Base-by-base conservation (phyloP, 1,140 invertebrate genomes). In the Lepidostoma basale region DNA sequence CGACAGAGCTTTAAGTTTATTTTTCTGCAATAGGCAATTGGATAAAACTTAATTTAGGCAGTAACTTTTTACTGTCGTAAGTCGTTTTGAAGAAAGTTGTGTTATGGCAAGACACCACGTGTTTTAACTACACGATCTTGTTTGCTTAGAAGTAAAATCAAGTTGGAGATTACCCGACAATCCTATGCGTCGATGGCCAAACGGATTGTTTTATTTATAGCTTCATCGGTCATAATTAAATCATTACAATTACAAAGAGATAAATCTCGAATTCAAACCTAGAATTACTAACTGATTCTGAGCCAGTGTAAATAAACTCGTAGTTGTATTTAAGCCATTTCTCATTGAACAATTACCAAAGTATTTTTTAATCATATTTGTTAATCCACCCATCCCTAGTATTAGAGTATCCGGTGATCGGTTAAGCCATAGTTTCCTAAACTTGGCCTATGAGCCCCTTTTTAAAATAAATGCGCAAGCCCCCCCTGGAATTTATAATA, bases 141-240 rank as follows among this genome's bases (percentile, higher is more conserved):
- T n/a, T n/a, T n/a, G 9, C 9, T 49, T 5, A 16, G 26, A 54
- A 12, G 25, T 16, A 54, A 14, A 54, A 54, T 30, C 26, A 54
- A n/a, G 12, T 3, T 14, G 12, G 12, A n/a, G 30, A 52, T 16
- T 28, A 28, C 14, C 23, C n/a, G 5, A 52, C 47, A 28, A 52
- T 14, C 16, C 25, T n/a, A 26, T 18, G 47, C 25, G 23, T 28
- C n/a, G 8, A 9, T 30, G 3, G 25, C n/a, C n/a, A 33, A 16
- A 5, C 10, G 18, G 6, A 18, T 20, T 28, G 14, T 54, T 36
- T 62, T 64, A 69, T 65, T 69, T 60, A 69, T 62, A 30, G 28
- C 68, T 64, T 54, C 42, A 65, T 70, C 63, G 28, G 14, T 52
- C 44, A 33, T 59, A 70, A 70, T 70, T 70, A 60, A 70, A 70